phyloP scores from a whole-genome alignment of 2,888 invertebrate genomes.

The Sepiola atlantica region DNA sequence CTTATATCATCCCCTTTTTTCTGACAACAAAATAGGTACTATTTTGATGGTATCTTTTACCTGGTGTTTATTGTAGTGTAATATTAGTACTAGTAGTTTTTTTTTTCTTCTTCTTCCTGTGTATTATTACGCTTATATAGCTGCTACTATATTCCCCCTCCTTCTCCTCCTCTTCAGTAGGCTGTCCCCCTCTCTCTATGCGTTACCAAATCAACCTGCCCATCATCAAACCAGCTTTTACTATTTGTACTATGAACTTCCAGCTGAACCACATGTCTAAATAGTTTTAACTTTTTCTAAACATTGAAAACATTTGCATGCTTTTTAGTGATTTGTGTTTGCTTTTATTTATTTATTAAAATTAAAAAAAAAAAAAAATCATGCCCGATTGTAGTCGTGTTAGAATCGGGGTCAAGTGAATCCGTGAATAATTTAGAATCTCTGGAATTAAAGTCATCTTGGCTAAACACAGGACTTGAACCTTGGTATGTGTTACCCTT shows the following conservation, averaged over 20 bases:
- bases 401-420: constrained; percentile 5
- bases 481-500: not conserved
- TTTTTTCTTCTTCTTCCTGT: not conserved
- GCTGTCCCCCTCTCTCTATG: not conserved
- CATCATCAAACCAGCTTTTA: not conserved
- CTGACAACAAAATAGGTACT: not conserved
- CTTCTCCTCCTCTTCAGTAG: not conserved
- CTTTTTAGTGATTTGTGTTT: not conserved
- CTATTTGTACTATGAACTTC: constrained; percentile 7
- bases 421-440: not conserved
- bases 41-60: not conserved
- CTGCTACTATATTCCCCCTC: not conserved
- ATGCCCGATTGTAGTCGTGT: not conserved
- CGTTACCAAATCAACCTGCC: constrained; percentile 3
- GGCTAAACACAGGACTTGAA: not conserved
- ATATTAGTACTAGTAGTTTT: not conserved
- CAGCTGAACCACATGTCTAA: constrained; percentile 32
- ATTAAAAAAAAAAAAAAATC: too few species aligned
- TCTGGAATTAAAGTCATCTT: not conserved
- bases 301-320: not conserved
- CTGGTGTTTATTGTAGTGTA: not conserved
- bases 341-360: too few species aligned
- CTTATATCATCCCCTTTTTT: not conserved
- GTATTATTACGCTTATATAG: not conserved
- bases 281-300: not conserved